Conservation (phyloP, 2,797 vertebrate species). For the Agapornis canus region DNA sequence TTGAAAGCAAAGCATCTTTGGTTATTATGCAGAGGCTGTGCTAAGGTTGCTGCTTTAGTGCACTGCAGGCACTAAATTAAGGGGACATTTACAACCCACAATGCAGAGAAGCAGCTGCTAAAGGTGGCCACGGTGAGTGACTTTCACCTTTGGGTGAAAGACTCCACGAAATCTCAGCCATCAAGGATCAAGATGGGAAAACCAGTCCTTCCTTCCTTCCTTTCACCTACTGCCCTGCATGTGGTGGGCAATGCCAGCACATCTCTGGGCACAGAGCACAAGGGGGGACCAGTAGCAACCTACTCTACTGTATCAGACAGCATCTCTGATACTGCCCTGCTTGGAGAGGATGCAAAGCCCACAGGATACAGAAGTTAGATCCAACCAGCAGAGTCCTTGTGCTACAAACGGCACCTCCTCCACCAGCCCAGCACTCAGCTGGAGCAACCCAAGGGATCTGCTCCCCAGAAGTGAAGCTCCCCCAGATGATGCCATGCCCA, state of each 20-base stretch:
- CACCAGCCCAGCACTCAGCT: neutral
- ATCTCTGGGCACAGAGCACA: neutral
- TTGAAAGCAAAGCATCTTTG: neutral
- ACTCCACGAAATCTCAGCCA: neutral
- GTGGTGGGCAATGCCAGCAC: neutral
- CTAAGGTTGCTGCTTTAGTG: slow-evolving; percentile 59
- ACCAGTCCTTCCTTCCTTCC: neutral
- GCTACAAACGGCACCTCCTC: neutral
- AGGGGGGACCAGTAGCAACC: neutral
- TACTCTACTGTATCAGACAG: neutral
- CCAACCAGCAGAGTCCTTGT: neutral
- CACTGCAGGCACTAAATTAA: slow-evolving; percentile 68
- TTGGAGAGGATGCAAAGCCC: neutral
- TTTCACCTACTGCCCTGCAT: neutral
- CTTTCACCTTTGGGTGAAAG: slow-evolving; percentile 29
- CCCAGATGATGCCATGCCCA: neutral
- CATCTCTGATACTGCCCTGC: neutral
- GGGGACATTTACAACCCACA: slow-evolving; percentile 51
- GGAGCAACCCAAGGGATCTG: neutral
- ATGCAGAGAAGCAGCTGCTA: slow-evolving; percentile 58
- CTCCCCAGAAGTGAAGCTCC: neutral
- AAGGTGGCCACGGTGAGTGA: neutral
- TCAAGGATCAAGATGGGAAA: neutral
- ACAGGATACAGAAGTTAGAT: neutral
- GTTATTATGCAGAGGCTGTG: slow-evolving; percentile 45